Conservation (phyloP, 2,888 invertebrate species). For the Pristionchus exspectatus region DNA sequence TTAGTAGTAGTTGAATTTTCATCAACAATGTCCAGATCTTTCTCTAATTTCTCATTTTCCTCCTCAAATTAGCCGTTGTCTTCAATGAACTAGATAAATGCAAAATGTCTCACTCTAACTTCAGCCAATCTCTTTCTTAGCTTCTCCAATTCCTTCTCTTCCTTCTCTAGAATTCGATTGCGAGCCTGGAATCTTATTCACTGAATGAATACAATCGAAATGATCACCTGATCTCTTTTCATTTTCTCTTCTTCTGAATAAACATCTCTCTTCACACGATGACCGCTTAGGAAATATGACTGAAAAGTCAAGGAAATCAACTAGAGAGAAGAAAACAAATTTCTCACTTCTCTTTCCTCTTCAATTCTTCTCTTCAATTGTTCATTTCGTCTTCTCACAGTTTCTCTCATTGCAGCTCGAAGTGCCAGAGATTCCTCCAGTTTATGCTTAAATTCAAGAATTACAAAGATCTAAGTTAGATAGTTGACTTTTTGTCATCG, state of each 20-base stretch:
- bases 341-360: background rate
- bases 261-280: background rate
- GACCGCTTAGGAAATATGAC: background rate
- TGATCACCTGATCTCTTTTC: conserved; percentile 9
- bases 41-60: background rate
- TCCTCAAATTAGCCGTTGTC: background rate
- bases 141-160: conserved; percentile 15
- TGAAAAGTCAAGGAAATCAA: background rate
- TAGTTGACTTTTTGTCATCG: background rate
- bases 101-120: background rate
- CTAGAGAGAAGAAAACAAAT: background rate
- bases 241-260: background rate
- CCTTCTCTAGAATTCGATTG: background rate
- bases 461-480: background rate
- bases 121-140: conserved; percentile 18
- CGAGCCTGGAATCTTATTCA: background rate
- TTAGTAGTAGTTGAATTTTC: background rate
- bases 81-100: background rate
- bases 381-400: conserved; percentile 7
- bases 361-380: background rate
- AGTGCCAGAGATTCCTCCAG: conserved; percentile 31
- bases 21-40: background rate
- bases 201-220: background rate
- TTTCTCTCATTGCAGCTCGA: conserved; percentile 22
- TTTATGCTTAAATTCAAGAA: background rate